Base-by-base conservation (phyloP, 2,888 invertebrate species). In the Rhimphoctona megacephalus region DNA sequence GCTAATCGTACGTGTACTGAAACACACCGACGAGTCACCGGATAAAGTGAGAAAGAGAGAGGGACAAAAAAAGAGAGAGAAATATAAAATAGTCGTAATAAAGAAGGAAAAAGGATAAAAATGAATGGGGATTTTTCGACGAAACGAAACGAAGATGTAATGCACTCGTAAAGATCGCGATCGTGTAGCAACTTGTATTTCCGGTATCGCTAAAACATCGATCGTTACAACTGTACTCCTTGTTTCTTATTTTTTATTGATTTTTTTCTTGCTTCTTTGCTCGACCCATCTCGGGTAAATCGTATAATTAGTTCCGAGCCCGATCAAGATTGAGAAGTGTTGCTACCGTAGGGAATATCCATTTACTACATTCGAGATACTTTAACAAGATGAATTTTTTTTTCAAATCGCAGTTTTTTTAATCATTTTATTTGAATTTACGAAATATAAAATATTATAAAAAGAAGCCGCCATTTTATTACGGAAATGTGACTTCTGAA, bases 151-250 rank as follows among this genome's bases (percentile, higher is more conserved):
- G 39, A 52, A 46, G 69, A 76, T 46, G 69, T 82, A 69, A 80
- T 69, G 73, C 25, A 66, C 70, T 83, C 70, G 67, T 69, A 66
- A 81, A 73, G 64, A 61, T 33, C 49, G 25, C 66, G 39, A 67
- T 66, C 17, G n/a, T 52, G 17, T n/a, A 30, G 61, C 36, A 61
- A 76, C 49, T 74, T 17, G 66, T 22, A 73, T 79, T 79, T 83
- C 76, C 85, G 83, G 80, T 80, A 83, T 77, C 14, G 30, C 66
- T 36, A 49, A 54, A n/a, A 79, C 49, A 85, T 85, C 76, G 80
- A 76, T 79, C 74, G 70, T 70, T 70, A 70, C 70, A 49, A 46
- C 70, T 49, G 46, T 25, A 25, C 69, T 69, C 43, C 39, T 78
- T 72, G 49, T 54, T 54, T 14, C 54, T n/a, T 19, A 6, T 36